Conservation (phyloP, 1,140 invertebrate genomes). For the Melitaea cinxia region DNA sequence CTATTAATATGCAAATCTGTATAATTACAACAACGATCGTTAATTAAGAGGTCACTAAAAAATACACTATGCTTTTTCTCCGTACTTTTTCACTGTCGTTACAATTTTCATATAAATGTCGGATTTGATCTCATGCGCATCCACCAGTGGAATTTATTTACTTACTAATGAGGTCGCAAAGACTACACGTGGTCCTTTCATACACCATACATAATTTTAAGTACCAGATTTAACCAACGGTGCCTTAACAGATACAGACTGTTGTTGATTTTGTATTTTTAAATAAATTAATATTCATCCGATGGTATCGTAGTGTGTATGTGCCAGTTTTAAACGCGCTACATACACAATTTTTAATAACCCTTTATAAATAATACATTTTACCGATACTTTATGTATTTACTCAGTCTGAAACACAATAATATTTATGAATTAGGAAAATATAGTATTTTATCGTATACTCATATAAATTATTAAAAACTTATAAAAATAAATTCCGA, state of each 20-base stretch:
- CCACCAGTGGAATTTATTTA: slow-evolving; percentile 68
- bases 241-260: slow-evolving; percentile 59
- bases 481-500: neutral
- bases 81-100: neutral
- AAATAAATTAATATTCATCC: slow-evolving; percentile 18
- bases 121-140: slow-evolving; percentile 76
- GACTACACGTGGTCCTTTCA: slow-evolving; percentile 46
- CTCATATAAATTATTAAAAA: slow-evolving; percentile 6
- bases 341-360: slow-evolving; percentile 2
- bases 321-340: slow-evolving; percentile 11
- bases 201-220: slow-evolving; percentile 44
- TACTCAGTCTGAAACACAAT: neutral
- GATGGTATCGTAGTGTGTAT: neutral
- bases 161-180: slow-evolving; percentile 38
- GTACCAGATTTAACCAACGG: slow-evolving; percentile 62
- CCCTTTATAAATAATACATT: slow-evolving; percentile 4
- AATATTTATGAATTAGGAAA: slow-evolving; percentile 4
- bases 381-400: neutral
- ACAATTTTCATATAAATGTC: slow-evolving; percentile 49
- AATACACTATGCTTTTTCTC: slow-evolving; percentile 1
- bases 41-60: slow-evolving; percentile 5
- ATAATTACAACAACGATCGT: slow-evolving; percentile 8
- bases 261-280: slow-evolving; percentile 43
- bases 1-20: neutral
- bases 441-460: slow-evolving; percentile 3